Evolutionary conservation across 2,113 vertebrate genomes (phyloP), one percentile per base, ranked within the genome.

Genomic region (Heterocephalus glaber): DNA sequence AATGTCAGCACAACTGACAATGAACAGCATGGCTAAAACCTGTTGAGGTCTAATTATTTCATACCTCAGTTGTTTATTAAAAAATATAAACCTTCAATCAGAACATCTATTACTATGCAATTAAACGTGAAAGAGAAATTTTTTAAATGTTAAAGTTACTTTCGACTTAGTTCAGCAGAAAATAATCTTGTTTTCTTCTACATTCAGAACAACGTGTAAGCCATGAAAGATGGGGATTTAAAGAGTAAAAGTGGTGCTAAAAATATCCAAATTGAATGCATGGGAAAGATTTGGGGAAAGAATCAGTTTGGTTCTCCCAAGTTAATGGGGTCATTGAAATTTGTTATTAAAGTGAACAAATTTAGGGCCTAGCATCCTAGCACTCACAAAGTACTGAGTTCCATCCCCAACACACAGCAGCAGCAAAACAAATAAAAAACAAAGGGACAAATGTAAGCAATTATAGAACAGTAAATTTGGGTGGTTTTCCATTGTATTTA

Each of bases 51-150:
- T 77, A 24, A 94, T n/a, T 54, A 89, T 89, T 93, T 89, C 49
- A 20, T 93, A 66, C 79, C 58, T 91, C 26, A 79, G 47, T 33
- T 87, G 33, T 65, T 81, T 89, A 41, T 83, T 86, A 93, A 90
- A 92, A 88, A 47, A 33, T 85, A 86, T 58, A 92, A 91, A 95
- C 49, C n/a, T 95, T 95, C 85, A 89, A 38, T 12, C 60, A 92
- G 14, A 88, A 35, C 80, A 79, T 82, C 65, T 95, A 26, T 93
- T 89, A 26, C 30, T 47, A 4, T 92, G 74, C 16, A 93, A 30
- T 94, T 91, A 86, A 96, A 80, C 38, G 83, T 87, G 63, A 95
- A 91, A 95, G 72, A 96, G 41, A 52, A 89, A 88, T 61, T 96
- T 54, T 52, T 30, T 93, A 66, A 86, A 86, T 95, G 58, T 79